Evolutionary conservation across 1,140 invertebrate genomes (phyloP).

Genomic region (Macrocentrus cingulum): DNA sequence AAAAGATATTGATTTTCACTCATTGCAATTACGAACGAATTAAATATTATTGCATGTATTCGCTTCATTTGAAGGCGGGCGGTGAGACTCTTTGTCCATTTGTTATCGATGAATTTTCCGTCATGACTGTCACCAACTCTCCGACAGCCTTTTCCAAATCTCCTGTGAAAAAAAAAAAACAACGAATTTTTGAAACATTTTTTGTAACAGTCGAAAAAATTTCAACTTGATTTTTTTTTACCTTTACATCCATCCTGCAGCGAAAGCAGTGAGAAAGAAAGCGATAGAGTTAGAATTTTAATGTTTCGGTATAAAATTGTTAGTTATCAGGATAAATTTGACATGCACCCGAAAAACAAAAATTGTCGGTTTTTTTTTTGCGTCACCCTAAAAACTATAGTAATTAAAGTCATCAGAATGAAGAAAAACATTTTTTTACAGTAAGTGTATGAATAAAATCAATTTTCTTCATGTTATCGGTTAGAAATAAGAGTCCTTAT

Average conservation of each 20-base stretch:
- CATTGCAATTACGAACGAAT: slow-evolving; percentile 1
- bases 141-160: slow-evolving; percentile 84
- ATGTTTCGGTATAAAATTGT: background rate
- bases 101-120: slow-evolving; percentile 64
- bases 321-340: background rate
- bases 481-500: no score
- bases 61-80: slow-evolving; percentile 51
- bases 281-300: no score
- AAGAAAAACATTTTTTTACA: no score
- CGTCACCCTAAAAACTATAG: no score
- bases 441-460: no score
- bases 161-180: slow-evolving; percentile 58
- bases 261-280: background rate
- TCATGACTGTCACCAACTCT: slow-evolving; percentile 84
- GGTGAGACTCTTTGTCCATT: slow-evolving; percentile 52
- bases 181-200: slow-evolving; percentile 7
- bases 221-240: no score
- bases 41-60: slow-evolving; percentile 23
- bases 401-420: no score
- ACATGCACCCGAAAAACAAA: no score
- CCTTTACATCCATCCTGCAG: slow-evolving; percentile 56
- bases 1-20: slow-evolving; percentile 4
- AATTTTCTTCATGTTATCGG: no score
- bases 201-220: no score
- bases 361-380: no score